Evolutionary conservation across 2,113 vertebrate genomes (phyloP).

Genomic region (Macquaria ambigua): DNA sequence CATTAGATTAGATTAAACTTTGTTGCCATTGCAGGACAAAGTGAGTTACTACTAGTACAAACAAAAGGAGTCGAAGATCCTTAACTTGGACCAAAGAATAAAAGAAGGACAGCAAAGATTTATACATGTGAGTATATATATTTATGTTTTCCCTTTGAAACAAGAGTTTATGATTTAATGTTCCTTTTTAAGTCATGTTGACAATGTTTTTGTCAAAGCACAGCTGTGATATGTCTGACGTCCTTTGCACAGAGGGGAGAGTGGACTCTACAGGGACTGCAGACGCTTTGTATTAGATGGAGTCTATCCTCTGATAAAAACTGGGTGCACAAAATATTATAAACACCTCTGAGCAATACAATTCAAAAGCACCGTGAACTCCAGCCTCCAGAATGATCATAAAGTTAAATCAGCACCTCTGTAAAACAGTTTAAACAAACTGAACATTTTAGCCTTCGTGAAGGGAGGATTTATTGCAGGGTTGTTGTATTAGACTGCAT

Average conservation of each 20-base stretch:
- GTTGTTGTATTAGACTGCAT: neutral
- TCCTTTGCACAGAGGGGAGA: neutral
- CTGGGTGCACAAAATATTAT: neutral
- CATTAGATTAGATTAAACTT: neutral
- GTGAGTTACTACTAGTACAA: neutral
- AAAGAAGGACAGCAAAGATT: neutral
- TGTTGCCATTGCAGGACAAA: neutral
- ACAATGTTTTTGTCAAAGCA: slow-evolving; percentile 3
- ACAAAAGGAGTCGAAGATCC: neutral
- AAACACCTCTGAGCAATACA: neutral
- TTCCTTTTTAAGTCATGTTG: slow-evolving; percentile 13
- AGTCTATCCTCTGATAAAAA: neutral
- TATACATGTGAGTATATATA: neutral
- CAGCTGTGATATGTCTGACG: slow-evolving; percentile 3
- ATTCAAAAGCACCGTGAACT: neutral
- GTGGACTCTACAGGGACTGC: neutral
- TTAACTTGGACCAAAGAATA: neutral
- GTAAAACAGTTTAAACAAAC: neutral
- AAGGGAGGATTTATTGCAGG: neutral
- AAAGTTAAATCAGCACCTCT: neutral
- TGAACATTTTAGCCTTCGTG: neutral
- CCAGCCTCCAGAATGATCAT: neutral
- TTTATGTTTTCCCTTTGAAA: neutral
- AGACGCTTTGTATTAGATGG: neutral
- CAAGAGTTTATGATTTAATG: neutral